Base-by-base conservation (phyloP, 2,113 vertebrate species). In the Lipotes vexillifer region DNA sequence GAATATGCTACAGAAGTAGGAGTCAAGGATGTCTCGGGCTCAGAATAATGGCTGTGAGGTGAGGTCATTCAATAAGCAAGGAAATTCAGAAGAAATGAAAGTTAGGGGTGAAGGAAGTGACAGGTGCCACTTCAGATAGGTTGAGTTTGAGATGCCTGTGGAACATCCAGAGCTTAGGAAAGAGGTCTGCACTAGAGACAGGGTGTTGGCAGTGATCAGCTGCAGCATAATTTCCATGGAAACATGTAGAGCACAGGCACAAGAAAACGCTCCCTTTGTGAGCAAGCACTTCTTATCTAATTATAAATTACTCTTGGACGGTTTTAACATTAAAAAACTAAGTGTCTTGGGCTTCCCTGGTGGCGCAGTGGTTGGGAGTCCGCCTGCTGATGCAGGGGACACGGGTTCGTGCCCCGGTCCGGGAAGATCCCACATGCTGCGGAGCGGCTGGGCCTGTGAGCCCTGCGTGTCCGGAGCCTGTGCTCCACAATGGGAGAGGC, bases 151-250 rank as follows among this genome's bases (percentile, higher is more conserved):
- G 38, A n/a, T 46, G 13, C 15, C 9, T 23, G 1, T 72, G 75
- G 82, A 90, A 84, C 6, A 65, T 55, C 31, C 80, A 49, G 65
- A 90, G 44, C 41, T 87, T 52, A 65, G 49, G 89, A 46, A 82
- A 85, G 59, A 91, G 23, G 9, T 36, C 89, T 78, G 66, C 27
- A 13, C 12, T 38, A 18, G 82, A 78, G 66, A 65, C 31, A 52
- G 8, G 68, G 31, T 84, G 69, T 88, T 23, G 88, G 52, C 84
- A 84, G 1, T 89, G 71, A 77, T 69, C 52, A 86, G 44, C 57
- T 49, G 52, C 27, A 75, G 65, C 74, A 72, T 44, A 90, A 81
- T 97, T 92, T 82, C 94, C 87, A 85, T 90, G 87, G 94, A 88
- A 96, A 95, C 88, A 33, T 11, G 6, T 14, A 59, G 61, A 44